Conservation (phyloP, 2,113 vertebrate genomes). For the Gambusia holbrooki region DNA sequence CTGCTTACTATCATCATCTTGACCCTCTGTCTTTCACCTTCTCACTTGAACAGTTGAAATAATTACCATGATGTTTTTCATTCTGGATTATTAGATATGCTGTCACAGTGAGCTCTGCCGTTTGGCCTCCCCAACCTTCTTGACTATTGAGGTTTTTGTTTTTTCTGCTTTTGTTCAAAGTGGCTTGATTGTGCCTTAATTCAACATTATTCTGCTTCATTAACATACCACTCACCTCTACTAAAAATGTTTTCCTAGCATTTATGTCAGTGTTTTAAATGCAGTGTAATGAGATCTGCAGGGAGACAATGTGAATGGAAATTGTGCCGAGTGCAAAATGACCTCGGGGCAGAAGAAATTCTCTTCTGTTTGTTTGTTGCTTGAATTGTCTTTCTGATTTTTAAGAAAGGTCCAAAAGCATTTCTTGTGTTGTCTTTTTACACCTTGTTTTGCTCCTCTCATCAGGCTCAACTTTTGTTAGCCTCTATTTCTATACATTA, state of each 20-base stretch:
- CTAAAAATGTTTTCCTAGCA: constrained; percentile 24
- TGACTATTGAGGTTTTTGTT: background rate
- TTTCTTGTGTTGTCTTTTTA: background rate
- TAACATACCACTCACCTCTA: constrained; percentile 64
- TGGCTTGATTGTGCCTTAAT: constrained; percentile 91
- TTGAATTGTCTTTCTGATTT: background rate
- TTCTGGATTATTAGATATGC: background rate
- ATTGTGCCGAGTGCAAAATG: constrained; percentile 89
- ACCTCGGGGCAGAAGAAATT: constrained; percentile 82
- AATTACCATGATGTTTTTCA: no score
- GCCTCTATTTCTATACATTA: background rate
- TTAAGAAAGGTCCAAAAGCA: background rate
- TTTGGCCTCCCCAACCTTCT: background rate
- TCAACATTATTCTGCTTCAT: constrained; percentile 88
- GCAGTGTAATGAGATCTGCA: constrained; percentile 92
- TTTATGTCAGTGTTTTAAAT: constrained; percentile 71
- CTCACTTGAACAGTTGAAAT: no score
- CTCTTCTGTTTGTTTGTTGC: constrained; percentile 62
- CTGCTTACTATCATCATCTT: no score
- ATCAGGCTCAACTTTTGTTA: background rate
- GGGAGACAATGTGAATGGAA: constrained; percentile 77
- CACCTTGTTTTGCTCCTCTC: background rate
- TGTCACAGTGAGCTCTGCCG: background rate
- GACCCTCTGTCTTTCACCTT: no score
- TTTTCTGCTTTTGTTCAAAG: constrained; percentile 39